Conservation (phyloP, 2,113 vertebrate species). For the Ptilorrhoa leucosticta region DNA sequence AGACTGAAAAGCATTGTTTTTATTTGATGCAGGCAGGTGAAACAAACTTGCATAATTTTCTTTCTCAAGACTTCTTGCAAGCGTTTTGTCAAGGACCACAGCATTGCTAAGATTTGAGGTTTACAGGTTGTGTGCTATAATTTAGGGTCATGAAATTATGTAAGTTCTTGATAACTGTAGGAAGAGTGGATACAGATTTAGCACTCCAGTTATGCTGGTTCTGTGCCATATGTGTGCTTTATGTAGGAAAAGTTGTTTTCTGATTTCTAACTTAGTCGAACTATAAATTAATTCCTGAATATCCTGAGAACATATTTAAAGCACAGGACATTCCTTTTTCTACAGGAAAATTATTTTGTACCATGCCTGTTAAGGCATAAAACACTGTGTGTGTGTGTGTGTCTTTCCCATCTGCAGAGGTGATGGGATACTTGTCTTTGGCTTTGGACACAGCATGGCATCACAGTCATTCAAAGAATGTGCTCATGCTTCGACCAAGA, state of each 20-base stretch:
- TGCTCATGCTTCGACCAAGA: neutral
- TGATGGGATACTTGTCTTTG: neutral
- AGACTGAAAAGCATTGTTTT: neutral
- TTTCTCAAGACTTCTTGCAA: neutral
- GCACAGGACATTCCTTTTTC: neutral
- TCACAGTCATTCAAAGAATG: neutral
- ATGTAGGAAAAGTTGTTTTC: neutral
- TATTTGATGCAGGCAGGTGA: neutral
- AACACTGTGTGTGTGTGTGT: neutral
- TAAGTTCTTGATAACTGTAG: neutral
- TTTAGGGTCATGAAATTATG: neutral
- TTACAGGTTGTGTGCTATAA: neutral
- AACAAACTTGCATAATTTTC: neutral
- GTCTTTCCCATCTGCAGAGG: neutral
- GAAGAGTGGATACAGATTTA: neutral
- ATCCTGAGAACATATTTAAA: neutral
- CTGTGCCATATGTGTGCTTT: neutral
- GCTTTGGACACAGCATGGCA: neutral
- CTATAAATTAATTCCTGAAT: neutral
- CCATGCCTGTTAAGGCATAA: neutral
- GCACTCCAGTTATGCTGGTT: neutral
- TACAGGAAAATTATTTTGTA: neutral
- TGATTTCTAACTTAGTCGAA: neutral
- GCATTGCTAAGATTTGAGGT: neutral
- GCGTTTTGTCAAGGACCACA: neutral